Evolutionary conservation across 2,797 vertebrate genomes (phyloP), one percentile per base, ranked within the genome.

Genomic region (Apogon talboti): DNA sequence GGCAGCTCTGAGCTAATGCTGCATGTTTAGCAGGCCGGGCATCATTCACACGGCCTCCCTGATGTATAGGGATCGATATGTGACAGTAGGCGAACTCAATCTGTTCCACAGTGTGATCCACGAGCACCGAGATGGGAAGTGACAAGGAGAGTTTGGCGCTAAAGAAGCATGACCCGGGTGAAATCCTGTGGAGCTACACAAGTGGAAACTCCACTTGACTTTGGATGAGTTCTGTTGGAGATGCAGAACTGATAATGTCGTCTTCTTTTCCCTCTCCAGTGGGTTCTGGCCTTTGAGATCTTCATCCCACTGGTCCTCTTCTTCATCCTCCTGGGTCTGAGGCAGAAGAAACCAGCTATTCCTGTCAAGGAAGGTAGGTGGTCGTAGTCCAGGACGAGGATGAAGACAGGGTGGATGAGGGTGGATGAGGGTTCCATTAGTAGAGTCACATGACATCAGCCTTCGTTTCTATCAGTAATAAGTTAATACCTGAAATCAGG

Each of bases 261-360:
- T 60, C 9, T 40, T 59, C 60, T 18, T 50, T 2, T 74, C 21
- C 19, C 65, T 42, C 21, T 60, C 1, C 84, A 98, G 97, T 98
- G 97, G 97, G 97, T 99, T 69, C 84, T 98, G 91, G 94, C 97
- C 4, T 99, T 98, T 9, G 97, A 99, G 91, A 95, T 98, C 90
- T 98, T 98, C 91, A 99, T 99, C 78, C 97, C 97, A 0, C 86
- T 99, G 43, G 97, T 97, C 30, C 96, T 98, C 42, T 99, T 99
- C 92, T 98, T 99, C 91, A 98, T 99, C 74, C 92, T 99, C 0
- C 82, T 99, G 82, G 97, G 97, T 14, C 91, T 99, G 43, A 92
- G 97, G 64, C 95, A 97, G 93, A 99, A 99, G 92, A 99, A 99
- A 66, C 97, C 97, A 0, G 96, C 96, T 28, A 97, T 98, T 79